Evolutionary conservation across 2,888 invertebrate species (phyloP).

Genomic region (Oscheius sp.): DNA sequence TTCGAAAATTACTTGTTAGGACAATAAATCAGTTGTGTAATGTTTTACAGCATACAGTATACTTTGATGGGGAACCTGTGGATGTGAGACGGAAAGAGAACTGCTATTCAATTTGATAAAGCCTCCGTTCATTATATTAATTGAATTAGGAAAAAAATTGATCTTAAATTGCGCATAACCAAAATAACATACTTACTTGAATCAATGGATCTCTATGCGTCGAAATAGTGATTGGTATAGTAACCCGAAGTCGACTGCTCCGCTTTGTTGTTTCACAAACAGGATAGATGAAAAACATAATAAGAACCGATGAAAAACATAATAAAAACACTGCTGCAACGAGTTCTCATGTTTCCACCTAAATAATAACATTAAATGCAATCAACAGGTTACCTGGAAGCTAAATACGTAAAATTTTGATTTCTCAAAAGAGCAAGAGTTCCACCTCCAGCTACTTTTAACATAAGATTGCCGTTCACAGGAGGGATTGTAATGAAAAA

Average conservation of each 20-base stretch:
- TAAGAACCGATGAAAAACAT: too few relatives aligned
- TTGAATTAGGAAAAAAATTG: slow-evolving; percentile 1
- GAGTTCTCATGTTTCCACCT: too few relatives aligned
- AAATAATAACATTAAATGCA: too few relatives aligned
- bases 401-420: slow-evolving; percentile 51
- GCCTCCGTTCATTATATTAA: slow-evolving; percentile 55
- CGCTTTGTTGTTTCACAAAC: slow-evolving; percentile 50
- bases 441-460: slow-evolving; percentile 29
- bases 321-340: too few relatives aligned
- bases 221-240: slow-evolving; percentile 44
- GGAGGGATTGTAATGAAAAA: slow-evolving; percentile 62
- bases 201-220: slow-evolving; percentile 45
- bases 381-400: too few relatives aligned
- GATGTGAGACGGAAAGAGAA: slow-evolving; percentile 54
- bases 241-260: slow-evolving; percentile 49
- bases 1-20: too few relatives aligned
- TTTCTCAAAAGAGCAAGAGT: slow-evolving; percentile 13
- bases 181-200: slow-evolving; percentile 33
- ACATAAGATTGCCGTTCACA: slow-evolving; percentile 49
- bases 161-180: not conserved
- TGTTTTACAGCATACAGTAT: too few relatives aligned
- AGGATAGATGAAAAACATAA: slow-evolving; percentile 60
- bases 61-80: slow-evolving; percentile 53
- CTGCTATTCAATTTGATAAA: slow-evolving; percentile 47
- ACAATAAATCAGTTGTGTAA: too few relatives aligned